Conservation (phyloP, 2,113 vertebrate genomes). For the Corydoras maculifer region DNA sequence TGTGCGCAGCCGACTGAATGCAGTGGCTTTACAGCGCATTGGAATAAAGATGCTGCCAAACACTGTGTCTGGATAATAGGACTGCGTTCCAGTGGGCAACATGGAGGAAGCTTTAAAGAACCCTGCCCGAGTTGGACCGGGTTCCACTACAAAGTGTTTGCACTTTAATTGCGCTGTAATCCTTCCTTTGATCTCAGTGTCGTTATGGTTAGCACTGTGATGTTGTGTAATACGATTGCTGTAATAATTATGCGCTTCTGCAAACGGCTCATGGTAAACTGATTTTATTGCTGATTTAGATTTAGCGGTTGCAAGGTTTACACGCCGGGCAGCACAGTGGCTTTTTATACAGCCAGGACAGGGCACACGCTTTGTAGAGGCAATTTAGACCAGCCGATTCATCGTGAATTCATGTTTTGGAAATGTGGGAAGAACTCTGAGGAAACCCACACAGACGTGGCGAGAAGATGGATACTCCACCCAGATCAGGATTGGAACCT, state of each 20-base stretch:
- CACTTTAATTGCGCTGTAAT: slow-evolving; percentile 13
- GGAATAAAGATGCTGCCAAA: slow-evolving; percentile 22
- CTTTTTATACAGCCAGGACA: too few species aligned
- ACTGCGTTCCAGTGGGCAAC: slow-evolving; percentile 29
- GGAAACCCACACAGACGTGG: too few species aligned
- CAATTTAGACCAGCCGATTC: too few species aligned
- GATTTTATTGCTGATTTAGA: too few species aligned
- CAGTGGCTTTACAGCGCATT: slow-evolving; percentile 4
- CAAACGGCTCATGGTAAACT: too few species aligned
- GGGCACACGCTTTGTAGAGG: not conserved
- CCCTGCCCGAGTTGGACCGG: slow-evolving; percentile 7
- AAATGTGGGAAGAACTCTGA: too few species aligned
- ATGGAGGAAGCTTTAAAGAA: slow-evolving; percentile 19
- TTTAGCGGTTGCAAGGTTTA: too few species aligned
- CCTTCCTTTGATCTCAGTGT: not conserved
- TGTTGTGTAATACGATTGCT: not conserved
- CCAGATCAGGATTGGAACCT: too few species aligned
- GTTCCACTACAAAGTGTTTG: slow-evolving; percentile 13
- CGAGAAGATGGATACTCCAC: too few species aligned
- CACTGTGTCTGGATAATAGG: slow-evolving; percentile 20
- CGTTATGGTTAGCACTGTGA: not conserved
- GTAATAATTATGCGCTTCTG: not conserved
- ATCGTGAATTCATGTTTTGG: too few species aligned
- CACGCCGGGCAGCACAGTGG: too few species aligned
- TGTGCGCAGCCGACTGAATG: slow-evolving; percentile 11